Base-by-base conservation (phyloP, 2,797 vertebrate genomes). In the Chaunax sp. region DNA sequence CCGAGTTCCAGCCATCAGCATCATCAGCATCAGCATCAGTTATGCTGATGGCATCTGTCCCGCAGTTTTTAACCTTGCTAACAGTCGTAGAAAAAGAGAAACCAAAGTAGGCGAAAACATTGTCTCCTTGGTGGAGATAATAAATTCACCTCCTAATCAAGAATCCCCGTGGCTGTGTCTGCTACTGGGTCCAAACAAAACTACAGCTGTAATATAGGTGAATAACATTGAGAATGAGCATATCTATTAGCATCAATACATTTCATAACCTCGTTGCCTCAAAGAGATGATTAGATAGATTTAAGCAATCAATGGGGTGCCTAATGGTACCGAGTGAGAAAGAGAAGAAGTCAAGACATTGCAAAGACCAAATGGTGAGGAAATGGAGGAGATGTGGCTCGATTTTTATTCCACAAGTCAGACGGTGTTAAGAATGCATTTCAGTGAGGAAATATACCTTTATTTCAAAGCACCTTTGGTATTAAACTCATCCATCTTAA, bases 401-500 rank as follows among this genome's bases (percentile, higher is more conserved):
- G 56, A 54, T 72, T 77, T 73, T 66, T 62, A 65, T 78, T 62
- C 62, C 28, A 53, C 4, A 20, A 80, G 71, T 72, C 59, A 76
- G 78, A 54, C 25, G 38, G 64, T 80, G 52, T 63, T 72, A 83
- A 78, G 70, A 69, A 82, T 65, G 75, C 45, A 47, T 52, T 73
- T 59, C 60, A 63, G 46, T 59, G 67, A 79, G 62, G 64, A 71
- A 70, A 83, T 81, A 58, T 65, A 59, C 58, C 70, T 82, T 72
- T 76, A 74, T 82, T 74, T 78, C 71, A 59, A 82, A 81, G 76
- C 77, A 64, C 69, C 76, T 35, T 62, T 51, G 22, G 85, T 87
- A 92, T 92, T 91, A 91, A 92, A 92, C 66, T 80, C 87, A 91
- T 92, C 87, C 83, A 92, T 92, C 85, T 77, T 84, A 49, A 47